Evolutionary conservation across 2,113 vertebrate species (phyloP).

Genomic region (Falco punctatus): DNA sequence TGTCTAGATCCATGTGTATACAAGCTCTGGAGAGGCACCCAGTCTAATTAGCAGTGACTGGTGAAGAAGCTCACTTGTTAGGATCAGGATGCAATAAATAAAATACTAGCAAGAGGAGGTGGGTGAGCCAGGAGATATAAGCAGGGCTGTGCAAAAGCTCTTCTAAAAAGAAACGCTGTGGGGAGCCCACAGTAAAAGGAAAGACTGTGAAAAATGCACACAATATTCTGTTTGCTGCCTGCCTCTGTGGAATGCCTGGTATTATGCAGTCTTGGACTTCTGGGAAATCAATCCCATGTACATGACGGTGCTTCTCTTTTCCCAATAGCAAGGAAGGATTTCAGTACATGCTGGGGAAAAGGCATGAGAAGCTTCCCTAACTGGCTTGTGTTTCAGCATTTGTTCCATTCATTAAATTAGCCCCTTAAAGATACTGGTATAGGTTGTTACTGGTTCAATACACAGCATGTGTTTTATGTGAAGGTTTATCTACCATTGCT

Average conservation of each 20-base stretch:
- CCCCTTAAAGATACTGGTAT: background rate
- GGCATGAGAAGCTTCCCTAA: background rate
- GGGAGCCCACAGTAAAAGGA: conserved; percentile 4
- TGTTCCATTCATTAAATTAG: background rate
- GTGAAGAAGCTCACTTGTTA: background rate
- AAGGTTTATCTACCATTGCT: background rate
- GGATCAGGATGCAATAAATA: conserved; percentile 44
- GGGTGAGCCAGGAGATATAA: background rate
- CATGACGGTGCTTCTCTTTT: background rate
- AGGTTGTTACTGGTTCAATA: background rate
- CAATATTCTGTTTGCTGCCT: background rate
- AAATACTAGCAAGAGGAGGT: conserved; percentile 12
- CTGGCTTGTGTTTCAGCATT: background rate
- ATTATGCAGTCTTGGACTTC: background rate
- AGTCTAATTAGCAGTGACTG: background rate
- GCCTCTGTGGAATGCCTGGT: conserved; percentile 4
- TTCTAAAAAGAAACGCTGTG: background rate
- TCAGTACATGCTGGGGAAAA: background rate
- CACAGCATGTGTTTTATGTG: background rate
- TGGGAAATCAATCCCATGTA: conserved; percentile 47
- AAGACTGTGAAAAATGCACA: background rate
- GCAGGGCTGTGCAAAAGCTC: background rate
- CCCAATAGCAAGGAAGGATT: background rate
- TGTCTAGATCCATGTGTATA: background rate
- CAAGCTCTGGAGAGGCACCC: background rate